Base-by-base conservation (phyloP, 2,888 invertebrate species). In the Epirrita christyi region DNA sequence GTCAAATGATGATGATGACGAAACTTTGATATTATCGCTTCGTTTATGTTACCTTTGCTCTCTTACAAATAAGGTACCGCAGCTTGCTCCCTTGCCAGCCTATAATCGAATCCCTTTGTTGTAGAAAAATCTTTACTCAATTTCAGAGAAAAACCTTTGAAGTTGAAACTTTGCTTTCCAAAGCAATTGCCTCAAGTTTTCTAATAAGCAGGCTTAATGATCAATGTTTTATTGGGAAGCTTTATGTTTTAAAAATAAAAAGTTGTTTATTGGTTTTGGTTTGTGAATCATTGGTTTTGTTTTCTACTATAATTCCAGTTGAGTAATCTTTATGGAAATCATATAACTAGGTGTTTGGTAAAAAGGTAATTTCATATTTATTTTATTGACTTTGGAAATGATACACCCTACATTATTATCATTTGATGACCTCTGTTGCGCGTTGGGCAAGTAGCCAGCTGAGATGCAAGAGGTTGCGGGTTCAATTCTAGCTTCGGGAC, bases 91-190 rank as follows among this genome's bases (percentile, higher is more conserved):
- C 63, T 75, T 72, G 66, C 67, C 67, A 61, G 67, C 58, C 67
- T 67, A 73, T 78, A 76, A 78, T 79, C 75, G 74, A 79, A 78
- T 77, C 70, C 71, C 68, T 78, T 79, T 78, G 79, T 76, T 73
- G 71, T 72, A 68, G 64, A 75, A 76, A 77, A 74, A 71, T 63
- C 68, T 67, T 66, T 60, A 67, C 71, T 71, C 70, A 73, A 79
- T 77, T 76, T 72, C 68, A 46, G 61, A 46, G 55, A 55, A 67
- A 70, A 72, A 67, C 66, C 76, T 79, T 80, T 76, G 73, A 74
- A 76, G 76, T 75, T 73, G 61, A 71, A 72, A 70, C 63, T 66
- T 62, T 64, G 67, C 67, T 71, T 71, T 71, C 44, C 34, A 55
- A 64, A 58, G 68, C 52, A 65, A 70, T 70, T 61, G 68, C 68